These are phyloP conservation scores for Cryptocephalus moraei DNA, from an alignment of 2,888 invertebrate genomes.

Conservation along the genomic window DNA sequence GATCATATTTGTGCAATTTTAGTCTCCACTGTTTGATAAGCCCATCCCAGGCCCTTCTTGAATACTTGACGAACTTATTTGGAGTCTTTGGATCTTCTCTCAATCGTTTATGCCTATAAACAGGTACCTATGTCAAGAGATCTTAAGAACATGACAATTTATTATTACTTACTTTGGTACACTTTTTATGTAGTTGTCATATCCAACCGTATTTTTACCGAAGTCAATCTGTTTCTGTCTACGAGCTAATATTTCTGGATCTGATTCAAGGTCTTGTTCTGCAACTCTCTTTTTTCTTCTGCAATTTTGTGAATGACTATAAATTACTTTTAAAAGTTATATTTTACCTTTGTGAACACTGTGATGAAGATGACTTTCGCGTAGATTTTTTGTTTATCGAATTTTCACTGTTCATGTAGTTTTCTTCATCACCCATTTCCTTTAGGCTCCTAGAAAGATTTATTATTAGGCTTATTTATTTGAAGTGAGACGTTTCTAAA, in stretches of 20 bases:
- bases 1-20: conserved; percentile 70
- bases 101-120: conserved; percentile 48
- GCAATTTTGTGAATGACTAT: background rate
- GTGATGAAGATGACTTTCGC: too few species aligned
- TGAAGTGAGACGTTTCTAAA: too few species aligned
- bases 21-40: conserved; percentile 81
- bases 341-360: too few species aligned
- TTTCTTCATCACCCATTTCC: too few species aligned
- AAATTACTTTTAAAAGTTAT: too few species aligned
- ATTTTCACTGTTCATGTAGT: too few species aligned
- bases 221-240: conserved; percentile 92
- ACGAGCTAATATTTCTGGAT: conserved; percentile 58
- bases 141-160: background rate
- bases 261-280: conserved; percentile 48
- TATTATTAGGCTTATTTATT: too few species aligned
- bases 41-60: conserved; percentile 87
- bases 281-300: conserved; percentile 7
- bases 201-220: conserved; percentile 86
- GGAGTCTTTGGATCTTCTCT: conserved; percentile 81
- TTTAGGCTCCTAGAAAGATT: too few species aligned
- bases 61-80: conserved; percentile 77
- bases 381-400: too few species aligned
- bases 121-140: background rate
- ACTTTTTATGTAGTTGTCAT: conserved; percentile 59
- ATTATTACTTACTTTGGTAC: conserved; percentile 57